Evolutionary conservation across 2,888 invertebrate species (phyloP), one percentile per base, ranked within the genome.

Genomic region (Aporophyla nigra): DNA sequence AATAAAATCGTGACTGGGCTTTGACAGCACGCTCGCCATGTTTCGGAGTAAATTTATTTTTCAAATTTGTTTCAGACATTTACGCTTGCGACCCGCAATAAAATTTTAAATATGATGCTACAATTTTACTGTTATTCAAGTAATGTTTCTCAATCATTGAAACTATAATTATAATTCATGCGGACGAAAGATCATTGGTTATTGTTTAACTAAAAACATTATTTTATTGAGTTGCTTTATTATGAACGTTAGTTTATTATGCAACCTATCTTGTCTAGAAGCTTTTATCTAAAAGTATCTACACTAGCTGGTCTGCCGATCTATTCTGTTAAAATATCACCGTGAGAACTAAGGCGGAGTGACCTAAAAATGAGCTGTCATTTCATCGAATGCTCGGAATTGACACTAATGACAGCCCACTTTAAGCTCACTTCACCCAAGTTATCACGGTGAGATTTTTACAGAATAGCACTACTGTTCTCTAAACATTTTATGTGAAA

Each of bases 1-100:
- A 75, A 75, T 85, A 61, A 71, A 86, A 73, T 85, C 68, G 51
- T 73, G 78, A 71, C 72, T 68, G 24, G n/a, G 14, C 70, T 87
- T 84, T 78, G 82, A 74, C 74, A 83, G 49, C 65, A 51, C 43
- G 78, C 74, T 46, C 70, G 51, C 63, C 63, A 68, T 71, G 67
- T 58, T 67, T 82, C 53, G 40, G 12, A 46, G 62, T 54, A 61
- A 85, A 83, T 71, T 79, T 76, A 78, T 77, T 84, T 86, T 82
- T 79, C 67, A 80, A 76, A 82, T 84, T 56, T 33, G 49, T 54
- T 53, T 59, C 33, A 24, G 69, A 69, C 77, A 72, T 83, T 86
- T 73, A 73, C 43, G 73, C 58, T 71, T 58, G 53, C 14, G 14
- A 40, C 53, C 65, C 7, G 59, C n/a, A 51, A 68, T 73, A 58